Evolutionary conservation across 2,888 invertebrate species (phyloP), one percentile per base, ranked within the genome.

Genomic region (Limenitis camilla): DNA sequence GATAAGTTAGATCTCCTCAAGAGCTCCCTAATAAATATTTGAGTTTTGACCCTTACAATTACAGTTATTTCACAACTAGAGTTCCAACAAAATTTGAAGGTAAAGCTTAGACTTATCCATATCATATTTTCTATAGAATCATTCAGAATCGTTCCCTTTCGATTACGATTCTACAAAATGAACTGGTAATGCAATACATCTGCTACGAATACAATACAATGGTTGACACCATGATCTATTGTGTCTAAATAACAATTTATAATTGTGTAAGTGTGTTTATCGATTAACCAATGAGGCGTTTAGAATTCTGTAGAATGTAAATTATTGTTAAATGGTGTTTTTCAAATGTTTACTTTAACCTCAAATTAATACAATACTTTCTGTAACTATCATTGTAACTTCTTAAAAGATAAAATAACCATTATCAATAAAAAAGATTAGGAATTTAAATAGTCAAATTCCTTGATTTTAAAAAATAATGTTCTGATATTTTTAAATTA

Each of bases 171-270:
- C 74, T 66, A 74, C 74, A 81, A 77, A 83, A 84, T 81, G 19
- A 81, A 83, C 74, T 79, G 73, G 82, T 83, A 84, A 84, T 78
- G 72, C 73, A 75, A 79, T 85, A 86, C 87, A 86, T 87, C 86
- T 87, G 86, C 72, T 78, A 73, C 76, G 73, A 72, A 29, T 9
- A 45, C 10, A 72, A 29, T 9, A 45, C 10, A 72, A 66, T 70
- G 72, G 71, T 72, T 76, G 78, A 80, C 81, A 83, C 74, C 69
- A 69, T 82, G 81, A 81, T 81, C 71, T 76, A 84, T 83, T 74
- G 75, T 76, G 61, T 67, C 41, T 27, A 46, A 74, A 69, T 72
- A 72, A 61, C 67, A 65, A 47, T 51, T 50, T 53, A 47, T 53
- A 53, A 56, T 53, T 44, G 47, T 40, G 36, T 53, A 53, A 53